Conservation (phyloP, 2,888 invertebrate genomes). For the Eudemis profundana region DNA sequence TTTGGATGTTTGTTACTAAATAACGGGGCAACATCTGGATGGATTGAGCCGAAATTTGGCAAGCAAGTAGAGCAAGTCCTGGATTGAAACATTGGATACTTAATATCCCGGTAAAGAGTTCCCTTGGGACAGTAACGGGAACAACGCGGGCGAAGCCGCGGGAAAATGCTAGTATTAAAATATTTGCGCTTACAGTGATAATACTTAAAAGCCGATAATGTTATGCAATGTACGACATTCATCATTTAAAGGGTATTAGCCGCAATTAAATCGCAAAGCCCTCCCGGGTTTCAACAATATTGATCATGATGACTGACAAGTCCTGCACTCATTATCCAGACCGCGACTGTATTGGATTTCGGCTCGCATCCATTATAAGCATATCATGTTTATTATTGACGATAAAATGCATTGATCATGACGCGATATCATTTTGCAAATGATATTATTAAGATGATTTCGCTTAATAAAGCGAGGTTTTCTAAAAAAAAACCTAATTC, state of each 20-base stretch:
- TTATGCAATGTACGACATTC: slow-evolving; percentile 22
- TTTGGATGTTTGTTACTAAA: too few relatives aligned
- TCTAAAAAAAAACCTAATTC: too few relatives aligned
- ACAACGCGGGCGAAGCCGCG: too few relatives aligned
- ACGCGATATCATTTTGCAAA: not conserved
- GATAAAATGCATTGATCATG: slow-evolving; percentile 5
- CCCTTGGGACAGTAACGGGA: too few relatives aligned
- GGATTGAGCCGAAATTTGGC: too few relatives aligned
- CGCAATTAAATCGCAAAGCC: slow-evolving; percentile 34
- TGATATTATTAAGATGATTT: not conserved
- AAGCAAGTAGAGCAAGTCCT: too few relatives aligned
- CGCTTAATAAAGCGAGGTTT: too few relatives aligned
- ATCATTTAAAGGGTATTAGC: slow-evolving; percentile 36
- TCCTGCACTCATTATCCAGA: slow-evolving; percentile 25
- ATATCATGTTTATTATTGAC: slow-evolving; percentile 21
- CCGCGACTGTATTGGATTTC: slow-evolving; percentile 31
- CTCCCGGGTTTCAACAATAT: slow-evolving; percentile 15
- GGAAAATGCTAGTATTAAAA: too few relatives aligned
- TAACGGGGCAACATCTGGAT: too few relatives aligned
- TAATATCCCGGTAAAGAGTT: too few relatives aligned
- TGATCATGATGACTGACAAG: slow-evolving; percentile 30
- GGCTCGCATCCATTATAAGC: slow-evolving; percentile 22
- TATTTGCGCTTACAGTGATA: not conserved
- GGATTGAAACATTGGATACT: too few relatives aligned
- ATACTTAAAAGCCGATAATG: slow-evolving; percentile 5